Base-by-base conservation (phyloP, 1,140 invertebrate species). In the Tetragnatha versicolor region DNA sequence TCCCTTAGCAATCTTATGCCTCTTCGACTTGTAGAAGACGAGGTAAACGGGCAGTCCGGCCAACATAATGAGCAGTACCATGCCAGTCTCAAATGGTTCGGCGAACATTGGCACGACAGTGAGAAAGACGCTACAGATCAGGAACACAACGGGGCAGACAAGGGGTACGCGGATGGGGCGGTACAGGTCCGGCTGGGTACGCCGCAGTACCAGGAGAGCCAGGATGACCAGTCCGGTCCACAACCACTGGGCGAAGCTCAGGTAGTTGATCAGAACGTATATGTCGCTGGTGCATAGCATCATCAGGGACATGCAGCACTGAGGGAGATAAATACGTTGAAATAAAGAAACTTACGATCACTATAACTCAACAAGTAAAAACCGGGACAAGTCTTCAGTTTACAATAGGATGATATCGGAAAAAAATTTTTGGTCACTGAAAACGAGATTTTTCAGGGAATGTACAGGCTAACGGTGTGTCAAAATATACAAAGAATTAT, bases 221-320 rank as follows among this genome's bases (percentile, higher is more conserved):
- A 90, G 89, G 27, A 97, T 90, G 68, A 91, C 91, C 0, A 89
- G 90, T 1, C 91, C 92, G 1, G 92, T 89, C 5, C 91, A 93
- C 3, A 95, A 88, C 91, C 95, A 91, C 81, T 95, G 84, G 68
- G 91, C 90, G 83, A 93, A 92, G 39, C 92, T 93, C 83, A 92
- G 91, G 85, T 93, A 93, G 84, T 93, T 93, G 80, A 93, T 93
- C 27, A 94, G 87, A 20, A 87, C 85, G 81, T 91, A 91, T 2
- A 93, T 90, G 86, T 93, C 89, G 81, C 90, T 90, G 3, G 90
- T 90, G 14, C 90, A 88, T 80, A 94, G 85, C 91, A 93, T 92
- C 3, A 90, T 84, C 5, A 93, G 84, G 1, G 92, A 91, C 82
- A 92, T 89, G 25, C 90, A 82, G 81, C 92, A 92, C 91, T 93